Evolutionary conservation across 1,140 invertebrate genomes (phyloP).

Genomic region (Pseudomyrmex pallidus): DNA sequence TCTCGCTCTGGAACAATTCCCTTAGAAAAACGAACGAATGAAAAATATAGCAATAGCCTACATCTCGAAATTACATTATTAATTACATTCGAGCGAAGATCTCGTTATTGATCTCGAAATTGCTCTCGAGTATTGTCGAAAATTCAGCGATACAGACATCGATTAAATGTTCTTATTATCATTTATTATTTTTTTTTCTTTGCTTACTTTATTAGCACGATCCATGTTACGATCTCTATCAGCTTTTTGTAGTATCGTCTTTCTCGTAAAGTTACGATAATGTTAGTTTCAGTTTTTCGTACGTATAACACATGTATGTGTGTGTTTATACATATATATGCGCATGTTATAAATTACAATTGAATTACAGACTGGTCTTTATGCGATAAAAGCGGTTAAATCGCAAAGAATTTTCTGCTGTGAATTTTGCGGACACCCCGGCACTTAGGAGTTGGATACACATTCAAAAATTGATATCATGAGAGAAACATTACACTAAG

Average conservation of each 20-base stretch:
- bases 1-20: conserved; percentile 58
- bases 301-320: conserved; percentile 56
- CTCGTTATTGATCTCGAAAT: conserved; percentile 55
- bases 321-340: conserved; percentile 52
- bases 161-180: conserved; percentile 56
- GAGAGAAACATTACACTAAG: conserved; percentile 32
- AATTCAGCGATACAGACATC: conserved; percentile 43
- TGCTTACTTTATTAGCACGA: too few species aligned
- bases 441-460: conserved; percentile 76
- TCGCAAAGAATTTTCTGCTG: conserved; percentile 67
- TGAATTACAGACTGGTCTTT: conserved; percentile 73
- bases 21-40: conserved; percentile 36
- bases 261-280: conserved; percentile 32
- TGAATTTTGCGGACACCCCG: conserved; percentile 77
- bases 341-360: conserved; percentile 66
- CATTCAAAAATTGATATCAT: conserved; percentile 19
- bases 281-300: conserved; percentile 55
- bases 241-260: not conserved
- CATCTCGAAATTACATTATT: not conserved
- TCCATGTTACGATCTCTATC: too few species aligned
- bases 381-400: conserved; percentile 67
- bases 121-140: conserved; percentile 44
- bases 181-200: conserved; percentile 29
- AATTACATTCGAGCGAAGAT: conserved; percentile 16
- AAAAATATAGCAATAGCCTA: conserved; percentile 47